phyloP scores from a whole-genome alignment of 2,113 vertebrate genomes.

The Gymnobelideus leadbeateri region DNA sequence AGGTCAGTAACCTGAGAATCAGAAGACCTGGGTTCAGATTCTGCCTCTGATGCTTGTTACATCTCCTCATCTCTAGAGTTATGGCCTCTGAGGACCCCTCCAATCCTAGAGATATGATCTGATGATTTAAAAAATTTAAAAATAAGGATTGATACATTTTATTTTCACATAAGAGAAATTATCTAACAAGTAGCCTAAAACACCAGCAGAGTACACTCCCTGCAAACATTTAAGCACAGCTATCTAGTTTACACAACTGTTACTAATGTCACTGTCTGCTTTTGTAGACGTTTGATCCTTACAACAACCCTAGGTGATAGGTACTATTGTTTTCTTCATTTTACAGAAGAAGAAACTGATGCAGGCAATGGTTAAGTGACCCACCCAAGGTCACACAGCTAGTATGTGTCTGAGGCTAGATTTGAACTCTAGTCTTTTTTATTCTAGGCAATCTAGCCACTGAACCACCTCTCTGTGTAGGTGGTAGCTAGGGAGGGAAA shows the following conservation, averaged over 20 bases:
- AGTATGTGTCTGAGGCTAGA: too few relatives aligned
- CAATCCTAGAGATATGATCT: neutral
- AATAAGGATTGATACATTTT: neutral
- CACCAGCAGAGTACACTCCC: neutral
- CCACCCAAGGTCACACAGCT: too few relatives aligned
- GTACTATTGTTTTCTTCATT: too few relatives aligned
- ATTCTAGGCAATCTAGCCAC: too few relatives aligned
- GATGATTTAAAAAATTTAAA: neutral
- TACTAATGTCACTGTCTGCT: neutral
- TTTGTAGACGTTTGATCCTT: neutral
- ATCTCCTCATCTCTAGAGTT: neutral
- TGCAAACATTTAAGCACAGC: neutral
- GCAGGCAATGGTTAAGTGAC: too few relatives aligned
- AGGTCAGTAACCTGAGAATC: neutral
- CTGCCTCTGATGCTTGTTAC: neutral
- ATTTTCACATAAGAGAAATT: neutral
- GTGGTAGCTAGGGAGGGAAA: too few relatives aligned
- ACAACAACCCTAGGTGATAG: too few relatives aligned
- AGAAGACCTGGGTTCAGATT: neutral
- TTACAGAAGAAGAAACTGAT: too few relatives aligned
- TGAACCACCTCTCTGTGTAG: too few relatives aligned
- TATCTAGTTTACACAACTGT: neutral
- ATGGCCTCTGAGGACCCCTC: neutral
- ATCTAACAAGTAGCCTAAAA: neutral
- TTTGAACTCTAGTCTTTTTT: too few relatives aligned